Evolutionary conservation across 2,797 vertebrate species (phyloP).

Genomic region (Gallirallus australis): DNA sequence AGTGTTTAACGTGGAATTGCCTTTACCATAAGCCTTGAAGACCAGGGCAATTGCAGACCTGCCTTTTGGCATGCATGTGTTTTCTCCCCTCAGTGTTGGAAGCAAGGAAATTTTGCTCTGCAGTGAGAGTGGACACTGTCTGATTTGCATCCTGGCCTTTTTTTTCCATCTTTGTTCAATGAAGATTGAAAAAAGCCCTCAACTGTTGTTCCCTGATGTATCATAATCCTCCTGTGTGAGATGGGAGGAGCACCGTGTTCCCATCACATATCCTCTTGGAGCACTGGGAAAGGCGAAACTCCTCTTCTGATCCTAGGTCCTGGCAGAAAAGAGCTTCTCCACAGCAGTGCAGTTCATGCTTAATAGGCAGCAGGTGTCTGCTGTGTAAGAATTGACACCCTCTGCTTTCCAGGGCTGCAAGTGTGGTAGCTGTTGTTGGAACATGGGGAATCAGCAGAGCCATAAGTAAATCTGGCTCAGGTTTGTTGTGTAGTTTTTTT

Average conservation of each 20-base stretch:
- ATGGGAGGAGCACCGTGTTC: background rate
- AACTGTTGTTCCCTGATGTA: background rate
- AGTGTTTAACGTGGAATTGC: background rate
- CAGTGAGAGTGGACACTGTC: background rate
- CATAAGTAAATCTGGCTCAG: background rate
- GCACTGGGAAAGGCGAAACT: background rate
- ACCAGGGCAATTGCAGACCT: background rate
- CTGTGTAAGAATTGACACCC: background rate
- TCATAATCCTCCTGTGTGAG: background rate
- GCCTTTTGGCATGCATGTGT: fast-evolving
- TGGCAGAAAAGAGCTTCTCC: background rate
- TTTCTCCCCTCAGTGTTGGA: background rate
- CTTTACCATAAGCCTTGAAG: background rate
- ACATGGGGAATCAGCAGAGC: background rate
- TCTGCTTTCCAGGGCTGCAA: background rate
- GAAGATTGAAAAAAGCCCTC: background rate
- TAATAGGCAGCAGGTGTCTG: background rate
- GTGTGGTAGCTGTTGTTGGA: background rate
- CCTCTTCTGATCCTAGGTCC: background rate
- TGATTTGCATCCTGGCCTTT: background rate
- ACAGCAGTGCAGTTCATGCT: background rate
- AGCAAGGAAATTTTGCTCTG: background rate
- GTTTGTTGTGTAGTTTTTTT: background rate
- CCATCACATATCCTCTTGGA: background rate
- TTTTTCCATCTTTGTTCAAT: background rate